These are phyloP conservation scores for Crotalus viridis DNA, from an alignment of 2,113 vertebrate genomes.

Conservation along the genomic window DNA sequence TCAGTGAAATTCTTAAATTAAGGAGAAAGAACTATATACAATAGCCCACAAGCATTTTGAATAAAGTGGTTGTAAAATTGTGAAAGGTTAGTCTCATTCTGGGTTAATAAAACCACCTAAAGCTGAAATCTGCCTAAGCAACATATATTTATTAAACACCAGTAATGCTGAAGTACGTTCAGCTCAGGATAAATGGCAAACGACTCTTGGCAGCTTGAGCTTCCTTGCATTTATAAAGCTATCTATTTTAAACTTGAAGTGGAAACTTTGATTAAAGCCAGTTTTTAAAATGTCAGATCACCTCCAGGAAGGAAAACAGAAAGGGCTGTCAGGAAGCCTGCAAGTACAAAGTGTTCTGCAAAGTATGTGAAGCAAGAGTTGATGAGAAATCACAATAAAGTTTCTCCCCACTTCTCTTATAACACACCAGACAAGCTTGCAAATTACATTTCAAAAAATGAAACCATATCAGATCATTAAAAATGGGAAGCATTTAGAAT, in stretches of 20 bases:
- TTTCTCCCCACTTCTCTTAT: background rate
- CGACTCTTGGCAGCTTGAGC: slow-evolving; percentile 9
- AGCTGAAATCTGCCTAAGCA: background rate
- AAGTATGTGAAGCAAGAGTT: background rate
- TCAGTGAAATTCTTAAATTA: background rate
- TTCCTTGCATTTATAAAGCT: slow-evolving; percentile 14
- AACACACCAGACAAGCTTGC: background rate
- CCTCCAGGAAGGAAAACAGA: slow-evolving; percentile 28
- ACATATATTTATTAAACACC: background rate
- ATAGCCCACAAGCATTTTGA: background rate
- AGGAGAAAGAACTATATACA: background rate
- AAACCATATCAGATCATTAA: background rate
- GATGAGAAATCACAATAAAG: slow-evolving; percentile 7
- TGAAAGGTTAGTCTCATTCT: background rate
- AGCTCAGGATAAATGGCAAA: background rate
- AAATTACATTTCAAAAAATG: background rate
- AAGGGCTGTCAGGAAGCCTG: slow-evolving; percentile 24
- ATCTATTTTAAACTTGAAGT: slow-evolving; percentile 15
- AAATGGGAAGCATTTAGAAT: background rate
- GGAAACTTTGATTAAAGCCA: slow-evolving; percentile 8
- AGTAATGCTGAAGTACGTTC: background rate
- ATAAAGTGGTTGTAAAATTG: background rate
- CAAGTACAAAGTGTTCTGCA: background rate
- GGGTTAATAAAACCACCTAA: background rate
- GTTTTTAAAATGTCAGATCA: slow-evolving; percentile 10